Evolutionary conservation across 2,888 invertebrate species (phyloP).

Genomic region (Torymus tubicola): DNA sequence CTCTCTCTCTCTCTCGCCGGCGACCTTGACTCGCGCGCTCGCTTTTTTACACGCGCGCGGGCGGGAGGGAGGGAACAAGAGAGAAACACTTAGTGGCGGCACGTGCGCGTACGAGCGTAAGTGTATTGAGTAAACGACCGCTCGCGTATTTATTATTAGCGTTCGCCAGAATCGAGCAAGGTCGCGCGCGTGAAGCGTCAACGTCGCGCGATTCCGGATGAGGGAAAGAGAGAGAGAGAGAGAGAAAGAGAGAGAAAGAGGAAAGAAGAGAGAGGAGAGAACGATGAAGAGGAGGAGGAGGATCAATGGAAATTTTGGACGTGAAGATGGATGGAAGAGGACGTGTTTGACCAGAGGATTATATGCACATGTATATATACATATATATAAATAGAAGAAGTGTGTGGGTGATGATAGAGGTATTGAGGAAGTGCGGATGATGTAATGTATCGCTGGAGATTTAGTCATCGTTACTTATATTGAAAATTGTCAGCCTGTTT

Average conservation of each 20-base stretch:
- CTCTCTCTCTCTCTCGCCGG: neutral
- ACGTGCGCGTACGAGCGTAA: conserved; percentile 46
- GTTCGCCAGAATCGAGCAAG: conserved; percentile 58
- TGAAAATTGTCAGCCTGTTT: no score
- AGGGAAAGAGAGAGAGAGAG: neutral
- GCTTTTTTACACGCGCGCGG: neutral
- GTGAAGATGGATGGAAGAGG: no score
- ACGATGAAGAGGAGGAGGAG: neutral
- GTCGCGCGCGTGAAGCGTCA: conserved; percentile 27
- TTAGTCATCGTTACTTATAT: no score
- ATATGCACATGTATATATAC: no score
- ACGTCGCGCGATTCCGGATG: neutral
- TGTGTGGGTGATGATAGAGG: no score
- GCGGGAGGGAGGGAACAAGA: conserved; percentile 5
- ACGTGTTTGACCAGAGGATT: no score
- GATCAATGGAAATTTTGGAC: conserved; percentile 19
- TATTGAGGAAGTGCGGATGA: no score
- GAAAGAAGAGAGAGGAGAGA: neutral
- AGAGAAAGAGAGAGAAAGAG: neutral
- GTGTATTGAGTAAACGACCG: conserved; percentile 51
- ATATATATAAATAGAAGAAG: no score
- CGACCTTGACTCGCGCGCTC: conserved; percentile 34
- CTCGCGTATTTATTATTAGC: conserved; percentile 59
- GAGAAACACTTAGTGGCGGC: conserved; percentile 42
- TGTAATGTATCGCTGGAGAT: no score